Percentiles rank a stretch among this genome's conserved stretches.
Evolutionary conservation across 2,113 vertebrate species (phyloP).

Genomic region (Phaethornis superciliosus): DNA sequence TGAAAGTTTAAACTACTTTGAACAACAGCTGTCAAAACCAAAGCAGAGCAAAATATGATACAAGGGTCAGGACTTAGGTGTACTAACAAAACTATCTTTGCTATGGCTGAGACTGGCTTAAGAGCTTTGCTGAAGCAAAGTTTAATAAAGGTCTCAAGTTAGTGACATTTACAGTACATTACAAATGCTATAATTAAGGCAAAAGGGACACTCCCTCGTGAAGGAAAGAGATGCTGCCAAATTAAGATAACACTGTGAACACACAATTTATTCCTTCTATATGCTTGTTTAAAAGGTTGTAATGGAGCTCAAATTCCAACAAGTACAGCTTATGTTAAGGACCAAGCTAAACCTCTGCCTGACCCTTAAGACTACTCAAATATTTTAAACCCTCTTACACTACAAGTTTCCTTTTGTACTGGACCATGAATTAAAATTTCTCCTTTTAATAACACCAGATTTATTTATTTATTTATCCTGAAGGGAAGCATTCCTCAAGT

Average conservation of each 20-base stretch:
- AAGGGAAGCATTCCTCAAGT: background rate
- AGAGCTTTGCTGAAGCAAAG: slow-evolving; percentile 7
- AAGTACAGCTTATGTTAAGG: background rate
- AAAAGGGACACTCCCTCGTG: background rate
- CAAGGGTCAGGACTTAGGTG: slow-evolving; percentile 4
- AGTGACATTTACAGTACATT: background rate
- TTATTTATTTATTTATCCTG: too few relatives aligned
- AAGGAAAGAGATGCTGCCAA: background rate
- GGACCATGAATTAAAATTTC: background rate
- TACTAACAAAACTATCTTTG: background rate
- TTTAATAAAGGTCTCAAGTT: slow-evolving; percentile 13
- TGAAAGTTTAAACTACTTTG: background rate
- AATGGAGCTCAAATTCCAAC: background rate
- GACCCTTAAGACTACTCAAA: background rate
- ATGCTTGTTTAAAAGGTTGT: background rate
- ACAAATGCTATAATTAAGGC: background rate
- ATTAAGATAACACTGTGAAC: background rate
- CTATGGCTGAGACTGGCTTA: background rate
- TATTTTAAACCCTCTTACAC: background rate
- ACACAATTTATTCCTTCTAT: background rate
- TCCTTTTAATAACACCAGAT: background rate
- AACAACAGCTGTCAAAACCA: slow-evolving; percentile 30
- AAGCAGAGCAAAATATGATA: background rate
- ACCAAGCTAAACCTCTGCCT: background rate
- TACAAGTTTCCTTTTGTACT: background rate